Evolutionary conservation across 2,888 invertebrate genomes (phyloP).

Genomic region (Anarsia innoxiella): DNA sequence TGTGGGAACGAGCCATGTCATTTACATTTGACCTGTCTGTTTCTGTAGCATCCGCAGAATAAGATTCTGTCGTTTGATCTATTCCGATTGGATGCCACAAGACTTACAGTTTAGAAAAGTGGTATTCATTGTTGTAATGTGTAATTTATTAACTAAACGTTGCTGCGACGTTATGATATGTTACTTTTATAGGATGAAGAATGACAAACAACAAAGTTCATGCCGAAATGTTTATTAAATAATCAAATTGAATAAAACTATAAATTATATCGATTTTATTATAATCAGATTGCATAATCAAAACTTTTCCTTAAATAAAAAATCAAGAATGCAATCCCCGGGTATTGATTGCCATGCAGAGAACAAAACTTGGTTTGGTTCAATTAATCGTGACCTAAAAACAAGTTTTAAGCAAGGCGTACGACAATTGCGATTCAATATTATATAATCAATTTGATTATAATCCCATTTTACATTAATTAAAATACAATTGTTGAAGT

Average conservation of each 20-base stretch:
- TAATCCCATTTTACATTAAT: slow-evolving; percentile 17
- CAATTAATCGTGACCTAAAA: slow-evolving; percentile 55
- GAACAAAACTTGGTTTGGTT: slow-evolving; percentile 66
- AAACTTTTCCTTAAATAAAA: slow-evolving; percentile 62
- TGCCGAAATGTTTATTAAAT: slow-evolving; percentile 61
- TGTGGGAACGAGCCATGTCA: slow-evolving; percentile 37
- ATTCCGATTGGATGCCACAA: too few relatives aligned
- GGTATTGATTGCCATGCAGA: slow-evolving; percentile 70
- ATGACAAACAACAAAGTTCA: slow-evolving; percentile 40
- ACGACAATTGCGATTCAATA: slow-evolving; percentile 33
- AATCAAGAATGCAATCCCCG: slow-evolving; percentile 68
- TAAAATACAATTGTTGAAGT: slow-evolving; percentile 61
- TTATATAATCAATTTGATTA: slow-evolving; percentile 24
- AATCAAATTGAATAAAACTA: slow-evolving; percentile 40
- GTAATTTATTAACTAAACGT: too few relatives aligned
- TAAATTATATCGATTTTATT: slow-evolving; percentile 25
- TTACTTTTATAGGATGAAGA: too few relatives aligned
- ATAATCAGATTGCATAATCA: slow-evolving; percentile 64
- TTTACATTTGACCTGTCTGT: too few relatives aligned
- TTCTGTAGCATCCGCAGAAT: too few relatives aligned
- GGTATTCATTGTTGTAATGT: too few relatives aligned
- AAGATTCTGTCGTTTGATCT: too few relatives aligned
- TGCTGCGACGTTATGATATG: too few relatives aligned
- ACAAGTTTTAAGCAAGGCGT: slow-evolving; percentile 67
- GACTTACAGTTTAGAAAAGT: too few relatives aligned